Base-by-base conservation (phyloP, 1,140 invertebrate species). In the Metaphire vulgaris region DNA sequence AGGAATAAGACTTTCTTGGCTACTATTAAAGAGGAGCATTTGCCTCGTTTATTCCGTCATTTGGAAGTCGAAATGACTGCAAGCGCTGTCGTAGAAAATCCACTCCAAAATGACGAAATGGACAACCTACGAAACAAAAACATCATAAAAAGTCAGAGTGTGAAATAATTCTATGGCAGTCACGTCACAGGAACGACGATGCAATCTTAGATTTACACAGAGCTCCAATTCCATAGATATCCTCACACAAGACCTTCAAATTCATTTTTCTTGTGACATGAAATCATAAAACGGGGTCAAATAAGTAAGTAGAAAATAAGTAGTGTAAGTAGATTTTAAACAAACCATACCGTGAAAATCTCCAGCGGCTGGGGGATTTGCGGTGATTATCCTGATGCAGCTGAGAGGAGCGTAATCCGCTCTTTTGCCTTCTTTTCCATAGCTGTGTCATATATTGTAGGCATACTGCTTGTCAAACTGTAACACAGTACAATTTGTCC, bases 351-450 rank as follows among this genome's bases (percentile, higher is more conserved):
- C 96, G 86, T 98, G 95, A 82, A 89, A 90, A 82, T 98, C 96
- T 16, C 92, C 93, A 64, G 90, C 87, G 0, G 91, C 92, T 2
- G 89, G 89, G 0, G 92, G 89, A 85, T 88, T 90, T 1, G 87
- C 87, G 81, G 89, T 92, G 41, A 99, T 98, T 75, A 99, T 92
- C 87, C 95, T 98, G 76, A 92, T 88, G 87, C 97, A 99, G 80
- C 92, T 93, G 78, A 92, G 93, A 0, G 97, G 93, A 0, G 93
- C 91, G 81, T 97, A 98, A 85, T 94, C 92, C 0, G 90, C 90
- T 83, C 92, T 90, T 79, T 92, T 95, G 14, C 97, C 97, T 83
- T 96, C 96, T 88, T 97, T 94, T 34, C 97, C 97, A 88, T 96
- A 99, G 83, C 92, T 92, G 86, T 98, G 95, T 65, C 94, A 90